These are phyloP conservation scores for Eupithecia tripunctaria DNA, from an alignment of 2,888 invertebrate genomes.

Conservation along the genomic window DNA sequence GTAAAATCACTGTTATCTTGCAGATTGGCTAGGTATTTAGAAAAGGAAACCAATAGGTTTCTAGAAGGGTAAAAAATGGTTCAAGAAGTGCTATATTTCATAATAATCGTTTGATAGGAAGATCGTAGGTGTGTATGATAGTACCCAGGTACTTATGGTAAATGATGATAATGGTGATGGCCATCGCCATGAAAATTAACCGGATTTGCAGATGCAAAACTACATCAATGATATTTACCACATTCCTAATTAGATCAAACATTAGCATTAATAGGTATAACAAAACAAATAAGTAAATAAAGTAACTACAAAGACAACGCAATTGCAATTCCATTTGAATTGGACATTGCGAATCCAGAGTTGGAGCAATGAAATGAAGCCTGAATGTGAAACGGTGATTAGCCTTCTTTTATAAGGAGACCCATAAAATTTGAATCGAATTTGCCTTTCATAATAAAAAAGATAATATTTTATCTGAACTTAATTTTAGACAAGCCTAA, in stretches of 20 bases:
- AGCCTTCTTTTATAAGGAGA: slow-evolving; percentile 11
- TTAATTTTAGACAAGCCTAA: slow-evolving; percentile 22
- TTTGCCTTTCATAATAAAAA: slow-evolving; percentile 10
- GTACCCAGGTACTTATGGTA: neutral
- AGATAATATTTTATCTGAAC: slow-evolving; percentile 10
- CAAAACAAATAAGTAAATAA: neutral
- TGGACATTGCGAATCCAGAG: slow-evolving; percentile 15
- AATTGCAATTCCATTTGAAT: neutral
- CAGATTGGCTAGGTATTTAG: neutral
- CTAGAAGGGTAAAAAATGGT: neutral
- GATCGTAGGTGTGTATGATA: neutral
- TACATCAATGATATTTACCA: neutral
- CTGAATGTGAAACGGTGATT: slow-evolving; percentile 23
- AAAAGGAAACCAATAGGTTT: neutral
- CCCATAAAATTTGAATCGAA: slow-evolving; percentile 4
- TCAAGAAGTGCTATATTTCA: neutral
- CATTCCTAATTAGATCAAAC: neutral
- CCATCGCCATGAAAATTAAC: neutral
- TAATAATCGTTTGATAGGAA: neutral
- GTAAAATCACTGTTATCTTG: neutral
- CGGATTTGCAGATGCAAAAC: neutral
- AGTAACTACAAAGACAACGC: neutral
- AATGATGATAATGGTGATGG: neutral
- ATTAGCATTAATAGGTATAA: neutral
- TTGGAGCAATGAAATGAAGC: slow-evolving; percentile 17